Conservation (phyloP, 2,113 vertebrate genomes). For the Psophia crepitans region DNA sequence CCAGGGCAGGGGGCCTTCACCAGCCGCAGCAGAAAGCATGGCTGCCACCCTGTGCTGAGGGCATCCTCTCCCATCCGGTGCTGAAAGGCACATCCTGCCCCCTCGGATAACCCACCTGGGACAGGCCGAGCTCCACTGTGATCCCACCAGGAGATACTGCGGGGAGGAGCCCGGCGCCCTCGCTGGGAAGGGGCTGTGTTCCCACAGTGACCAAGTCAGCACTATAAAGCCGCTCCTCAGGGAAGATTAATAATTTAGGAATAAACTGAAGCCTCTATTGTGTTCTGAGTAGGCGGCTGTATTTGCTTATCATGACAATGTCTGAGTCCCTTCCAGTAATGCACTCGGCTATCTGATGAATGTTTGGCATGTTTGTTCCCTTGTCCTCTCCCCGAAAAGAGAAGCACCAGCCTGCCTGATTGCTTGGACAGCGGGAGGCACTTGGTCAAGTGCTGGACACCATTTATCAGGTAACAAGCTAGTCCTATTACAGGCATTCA, state of each 20-base stretch:
- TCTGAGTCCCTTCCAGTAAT: background rate
- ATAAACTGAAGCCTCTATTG: conserved; percentile 2
- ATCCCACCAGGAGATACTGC: background rate
- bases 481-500: background rate
- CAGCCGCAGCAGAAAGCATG: background rate
- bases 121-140: accelerated
- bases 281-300: background rate
- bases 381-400: background rate
- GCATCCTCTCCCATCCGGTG: background rate
- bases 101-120: accelerated
- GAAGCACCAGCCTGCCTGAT: background rate
- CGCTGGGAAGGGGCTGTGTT: background rate
- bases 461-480: background rate
- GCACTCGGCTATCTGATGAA: background rate
- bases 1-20: background rate
- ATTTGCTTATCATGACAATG: background rate
- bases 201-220: background rate
- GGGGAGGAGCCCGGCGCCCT: background rate
- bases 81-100: background rate
- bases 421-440: background rate
- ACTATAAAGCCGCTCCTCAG: background rate
- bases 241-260: conserved; percentile 34
- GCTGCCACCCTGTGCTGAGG: background rate
- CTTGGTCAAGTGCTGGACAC: background rate
- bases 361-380: background rate